Evolutionary conservation across 92 coral and sea anemone genomes (phyloP), one percentile per base, ranked within the genome.

Genomic region (Siderastrea siderea): DNA sequence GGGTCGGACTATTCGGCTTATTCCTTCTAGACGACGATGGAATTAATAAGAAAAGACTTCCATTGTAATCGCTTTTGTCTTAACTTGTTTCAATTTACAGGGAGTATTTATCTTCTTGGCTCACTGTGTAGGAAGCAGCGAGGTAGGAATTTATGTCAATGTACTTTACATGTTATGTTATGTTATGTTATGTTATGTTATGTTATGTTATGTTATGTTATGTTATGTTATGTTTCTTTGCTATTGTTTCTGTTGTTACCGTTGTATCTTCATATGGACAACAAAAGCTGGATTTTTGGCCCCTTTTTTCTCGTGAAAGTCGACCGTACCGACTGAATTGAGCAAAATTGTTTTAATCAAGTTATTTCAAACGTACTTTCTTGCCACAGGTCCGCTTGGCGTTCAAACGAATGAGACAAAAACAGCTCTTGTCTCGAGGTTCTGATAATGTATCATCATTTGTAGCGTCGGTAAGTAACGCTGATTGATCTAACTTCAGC

Each of bases 41-140:
- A 66, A 3, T 2, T n/a, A 66, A 2, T 66, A n/a, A n/a, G 71
- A 17, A 3, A 43, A 17, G 10, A 66, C 46, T 26, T 26, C 38
- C 38, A 26, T 26, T 26, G 38, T 26, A 26, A 26, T 26, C 38
- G 38, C 38, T 26, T 26, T 26, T 26, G 38, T n/a, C 7, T n/a
- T n/a, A 15, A 45, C 10, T 49, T 9, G 46, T 10, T 59, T 64
- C 45, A 13, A 5, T 57, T 66, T 61, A 4, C 52, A 87, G 91
- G 91, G 91, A 14, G 75, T 87, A 15, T 81, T 80, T 17, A 87
- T 87, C 75, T 87, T 87, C 67, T 9, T 80, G 47, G 68, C 75
- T 57, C 91, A 87, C 67, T 87, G 91, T 65, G 82, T 87, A 15
- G 91, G 91, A 14, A 87, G 83, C 64, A 87, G 81, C 87, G 91